Evolutionary conservation across 2,797 vertebrate species (phyloP).

Genomic region (Glyptemys insculpta): DNA sequence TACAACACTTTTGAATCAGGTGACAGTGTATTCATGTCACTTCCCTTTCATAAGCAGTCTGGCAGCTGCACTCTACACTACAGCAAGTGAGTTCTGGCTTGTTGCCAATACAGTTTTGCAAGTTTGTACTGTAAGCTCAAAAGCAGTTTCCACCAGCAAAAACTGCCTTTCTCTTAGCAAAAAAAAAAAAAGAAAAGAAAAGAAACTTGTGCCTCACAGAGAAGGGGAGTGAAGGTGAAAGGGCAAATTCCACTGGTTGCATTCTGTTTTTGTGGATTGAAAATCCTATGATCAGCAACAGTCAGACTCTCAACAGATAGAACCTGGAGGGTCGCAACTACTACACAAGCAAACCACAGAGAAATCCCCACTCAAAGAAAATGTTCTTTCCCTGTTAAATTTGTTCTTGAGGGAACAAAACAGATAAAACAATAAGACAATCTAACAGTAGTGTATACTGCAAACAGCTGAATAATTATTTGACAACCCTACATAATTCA

Average conservation of each 20-base stretch:
- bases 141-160: neutral
- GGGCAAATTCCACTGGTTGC: constrained; percentile 61
- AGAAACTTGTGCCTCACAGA: neutral
- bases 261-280: constrained; percentile 15
- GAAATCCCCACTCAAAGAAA: neutral
- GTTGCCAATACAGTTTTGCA: constrained; percentile 44
- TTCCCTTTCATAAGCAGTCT: constrained; percentile 61
- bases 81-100: constrained; percentile 26
- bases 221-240: constrained; percentile 33
- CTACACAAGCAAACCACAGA: constrained; percentile 24
- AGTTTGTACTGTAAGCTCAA: constrained; percentile 34
- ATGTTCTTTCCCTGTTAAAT: neutral
- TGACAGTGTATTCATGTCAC: constrained; percentile 44
- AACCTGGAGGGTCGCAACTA: neutral
- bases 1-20: constrained; percentile 40
- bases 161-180: accelerated
- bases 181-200: neutral
- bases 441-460: neutral
- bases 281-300: constrained; percentile 4
- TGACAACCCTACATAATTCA: neutral
- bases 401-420: neutral
- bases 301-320: neutral
- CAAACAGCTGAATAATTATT: neutral
- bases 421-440: neutral
- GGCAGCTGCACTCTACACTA: constrained; percentile 41